Conservation (phyloP, 2,888 invertebrate species). For the Cataglyphis rosenhaueri region DNA sequence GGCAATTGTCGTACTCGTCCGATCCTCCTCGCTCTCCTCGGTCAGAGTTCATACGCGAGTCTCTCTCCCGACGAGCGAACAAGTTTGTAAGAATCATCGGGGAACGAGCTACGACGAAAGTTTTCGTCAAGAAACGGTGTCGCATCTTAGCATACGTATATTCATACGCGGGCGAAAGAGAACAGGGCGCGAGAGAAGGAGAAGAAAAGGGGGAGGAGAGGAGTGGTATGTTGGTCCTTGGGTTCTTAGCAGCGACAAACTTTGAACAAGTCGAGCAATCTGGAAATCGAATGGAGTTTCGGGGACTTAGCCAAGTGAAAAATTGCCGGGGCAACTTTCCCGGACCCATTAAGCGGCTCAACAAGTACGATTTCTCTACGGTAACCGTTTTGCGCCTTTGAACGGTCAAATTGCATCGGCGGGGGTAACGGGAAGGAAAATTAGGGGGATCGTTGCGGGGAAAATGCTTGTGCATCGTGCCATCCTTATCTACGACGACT, state of each 20-base stretch:
- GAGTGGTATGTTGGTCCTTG: constrained; percentile 17
- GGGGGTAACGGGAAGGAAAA: not conserved
- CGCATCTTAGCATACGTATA: constrained; percentile 56
- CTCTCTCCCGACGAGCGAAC: constrained; percentile 27
- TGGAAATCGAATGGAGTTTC: constrained; percentile 82
- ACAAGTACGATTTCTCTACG: constrained; percentile 79
- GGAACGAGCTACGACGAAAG: constrained; percentile 51
- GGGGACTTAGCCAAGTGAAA: constrained; percentile 83
- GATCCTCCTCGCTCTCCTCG: not conserved
- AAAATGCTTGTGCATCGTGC: constrained; percentile 65
- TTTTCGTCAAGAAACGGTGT: constrained; percentile 56
- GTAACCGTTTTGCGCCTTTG: constrained; percentile 69
- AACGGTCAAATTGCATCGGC: constrained; percentile 49
- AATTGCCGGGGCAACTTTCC: constrained; percentile 82
- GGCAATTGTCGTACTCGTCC: constrained; percentile 46
- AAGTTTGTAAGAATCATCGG: constrained; percentile 55
- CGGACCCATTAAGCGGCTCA: constrained; percentile 82
- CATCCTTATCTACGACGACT: not conserved
- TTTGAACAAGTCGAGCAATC: constrained; percentile 83
- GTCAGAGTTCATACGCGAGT: constrained; percentile 24
- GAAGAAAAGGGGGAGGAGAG: not conserved
- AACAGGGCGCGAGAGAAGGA: not conserved
- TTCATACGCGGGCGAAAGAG: constrained; percentile 31
- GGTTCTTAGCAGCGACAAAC: constrained; percentile 73
- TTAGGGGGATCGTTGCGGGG: constrained; percentile 4